phyloP scores from a whole-genome alignment of 2,888 invertebrate genomes.

The Carterocephalus palaemon region DNA sequence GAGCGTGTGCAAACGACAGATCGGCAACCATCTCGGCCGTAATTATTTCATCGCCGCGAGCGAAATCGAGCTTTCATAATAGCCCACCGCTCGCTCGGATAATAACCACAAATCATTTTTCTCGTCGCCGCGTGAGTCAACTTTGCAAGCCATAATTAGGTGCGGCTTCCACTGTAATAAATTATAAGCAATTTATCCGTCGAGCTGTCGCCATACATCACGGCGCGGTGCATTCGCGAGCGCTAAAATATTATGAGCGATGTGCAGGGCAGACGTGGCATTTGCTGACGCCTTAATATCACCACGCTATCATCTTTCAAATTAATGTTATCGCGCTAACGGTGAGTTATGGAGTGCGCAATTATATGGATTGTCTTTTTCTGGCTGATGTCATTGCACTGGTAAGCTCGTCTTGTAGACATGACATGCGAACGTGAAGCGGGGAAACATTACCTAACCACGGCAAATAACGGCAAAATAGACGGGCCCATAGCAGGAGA shows the following conservation, averaged over 20 bases:
- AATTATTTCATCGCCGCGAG: slow-evolving; percentile 24
- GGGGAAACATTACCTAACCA: too few relatives aligned
- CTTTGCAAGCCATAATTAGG: slow-evolving; percentile 62
- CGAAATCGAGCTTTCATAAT: slow-evolving; percentile 27
- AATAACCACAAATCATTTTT: slow-evolving; percentile 39
- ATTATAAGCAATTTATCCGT: slow-evolving; percentile 77
- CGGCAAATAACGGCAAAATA: too few relatives aligned
- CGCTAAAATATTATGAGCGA: slow-evolving; percentile 71
- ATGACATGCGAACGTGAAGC: too few relatives aligned
- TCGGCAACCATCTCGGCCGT: slow-evolving; percentile 9
- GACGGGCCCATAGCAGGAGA: too few relatives aligned
- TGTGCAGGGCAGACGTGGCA: slow-evolving; percentile 43
- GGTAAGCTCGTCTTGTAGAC: too few relatives aligned
- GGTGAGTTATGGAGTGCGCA: slow-evolving; percentile 26
- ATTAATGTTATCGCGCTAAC: slow-evolving; percentile 27
- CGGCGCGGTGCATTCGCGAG: slow-evolving; percentile 57
- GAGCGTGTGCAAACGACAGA: slow-evolving; percentile 24
- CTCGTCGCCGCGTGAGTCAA: slow-evolving; percentile 40
- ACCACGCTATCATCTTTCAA: slow-evolving; percentile 30
- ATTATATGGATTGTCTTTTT: slow-evolving; percentile 20
- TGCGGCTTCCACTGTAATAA: slow-evolving; percentile 68
- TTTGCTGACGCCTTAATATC: slow-evolving; percentile 47
- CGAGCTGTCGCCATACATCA: slow-evolving; percentile 74
- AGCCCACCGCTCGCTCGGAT: slow-evolving; percentile 26
- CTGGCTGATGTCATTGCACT: slow-evolving; percentile 3